phyloP scores from a whole-genome alignment of 1,140 invertebrate species.

The Sycophila sp. region DNA sequence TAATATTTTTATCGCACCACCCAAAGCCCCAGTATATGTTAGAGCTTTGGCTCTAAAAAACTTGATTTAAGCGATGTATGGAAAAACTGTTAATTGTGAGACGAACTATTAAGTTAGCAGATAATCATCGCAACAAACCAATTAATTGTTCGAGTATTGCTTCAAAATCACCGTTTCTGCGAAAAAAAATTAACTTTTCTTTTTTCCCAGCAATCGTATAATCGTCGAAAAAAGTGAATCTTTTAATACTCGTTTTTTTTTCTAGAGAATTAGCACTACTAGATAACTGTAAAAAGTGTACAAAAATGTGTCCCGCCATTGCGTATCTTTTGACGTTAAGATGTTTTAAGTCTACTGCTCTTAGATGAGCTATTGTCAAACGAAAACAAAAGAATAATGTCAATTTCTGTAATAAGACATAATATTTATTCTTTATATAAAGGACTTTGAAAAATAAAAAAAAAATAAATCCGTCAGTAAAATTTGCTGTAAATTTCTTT shows the following conservation, averaged over 20 bases:
- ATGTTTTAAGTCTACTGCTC: conserved; percentile 25
- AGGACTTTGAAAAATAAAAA: neutral
- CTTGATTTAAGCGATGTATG: too few relatives aligned
- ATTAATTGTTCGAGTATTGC: too few relatives aligned
- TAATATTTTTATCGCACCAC: too few relatives aligned
- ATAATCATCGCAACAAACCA: too few relatives aligned
- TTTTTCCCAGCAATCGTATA: neutral
- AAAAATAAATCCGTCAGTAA: too few relatives aligned
- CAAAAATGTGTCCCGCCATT: conserved; percentile 25
- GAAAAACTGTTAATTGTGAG: too few relatives aligned
- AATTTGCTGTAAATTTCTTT: too few relatives aligned
- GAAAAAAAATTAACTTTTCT: conserved; percentile 11
- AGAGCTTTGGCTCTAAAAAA: too few relatives aligned
- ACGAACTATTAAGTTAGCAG: too few relatives aligned
- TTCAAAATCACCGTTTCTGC: conserved; percentile 5
- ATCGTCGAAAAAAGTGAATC: conserved; percentile 14
- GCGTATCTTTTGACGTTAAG: conserved; percentile 18
- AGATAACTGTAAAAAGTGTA: conserved; percentile 31
- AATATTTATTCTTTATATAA: conserved; percentile 25
- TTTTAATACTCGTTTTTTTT: conserved; percentile 37
- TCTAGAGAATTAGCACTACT: conserved; percentile 1
- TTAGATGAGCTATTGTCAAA: conserved; percentile 15
- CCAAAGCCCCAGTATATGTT: too few relatives aligned
- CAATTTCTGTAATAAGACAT: conserved; percentile 12
- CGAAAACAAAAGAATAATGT: conserved; percentile 6